Evolutionary conservation across 2,888 invertebrate species (phyloP).

Genomic region (Machimus rusticus): DNA sequence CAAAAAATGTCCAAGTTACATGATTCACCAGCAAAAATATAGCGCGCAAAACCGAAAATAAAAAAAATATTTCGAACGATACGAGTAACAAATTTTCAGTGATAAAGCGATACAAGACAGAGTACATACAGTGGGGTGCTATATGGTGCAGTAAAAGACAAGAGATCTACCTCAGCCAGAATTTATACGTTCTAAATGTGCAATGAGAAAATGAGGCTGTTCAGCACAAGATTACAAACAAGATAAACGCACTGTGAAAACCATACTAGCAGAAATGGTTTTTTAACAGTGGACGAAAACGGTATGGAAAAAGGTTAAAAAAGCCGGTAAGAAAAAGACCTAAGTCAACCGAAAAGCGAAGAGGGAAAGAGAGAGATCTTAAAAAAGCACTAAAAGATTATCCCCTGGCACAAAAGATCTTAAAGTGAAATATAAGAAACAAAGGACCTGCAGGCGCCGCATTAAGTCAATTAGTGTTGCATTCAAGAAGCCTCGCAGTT

Average conservation of each 20-base stretch:
- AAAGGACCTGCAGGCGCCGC: slow-evolving; percentile 46
- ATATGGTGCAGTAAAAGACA: slow-evolving; percentile 25
- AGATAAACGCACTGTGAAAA: slow-evolving; percentile 41
- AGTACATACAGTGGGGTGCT: slow-evolving; percentile 22
- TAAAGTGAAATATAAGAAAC: slow-evolving; percentile 42
- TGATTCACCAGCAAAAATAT: neutral
- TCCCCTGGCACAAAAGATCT: slow-evolving; percentile 34
- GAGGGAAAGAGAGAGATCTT: slow-evolving; percentile 10
- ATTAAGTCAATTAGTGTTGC: slow-evolving; percentile 46
- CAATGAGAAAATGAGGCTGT: slow-evolving; percentile 42
- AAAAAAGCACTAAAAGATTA: slow-evolving; percentile 32
- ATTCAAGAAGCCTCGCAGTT: slow-evolving; percentile 33
- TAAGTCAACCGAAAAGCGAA: neutral
- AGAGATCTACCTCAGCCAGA: slow-evolving; percentile 10
- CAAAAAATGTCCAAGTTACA: neutral
- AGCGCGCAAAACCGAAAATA: neutral
- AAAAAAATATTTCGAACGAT: neutral
- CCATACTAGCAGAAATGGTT: slow-evolving; percentile 28
- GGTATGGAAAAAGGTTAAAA: neutral
- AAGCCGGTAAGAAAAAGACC: neutral
- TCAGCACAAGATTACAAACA: slow-evolving; percentile 42
- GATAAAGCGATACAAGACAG: slow-evolving; percentile 24
- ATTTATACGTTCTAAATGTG: slow-evolving; percentile 41
- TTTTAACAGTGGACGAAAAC: neutral
- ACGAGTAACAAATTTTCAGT: slow-evolving; percentile 25